A percentile compares a stretch with the other conserved stretches of the same genome.
phyloP scores from a whole-genome alignment of 2,888 invertebrate genomes.

The Lissocephala sabroskyi region DNA sequence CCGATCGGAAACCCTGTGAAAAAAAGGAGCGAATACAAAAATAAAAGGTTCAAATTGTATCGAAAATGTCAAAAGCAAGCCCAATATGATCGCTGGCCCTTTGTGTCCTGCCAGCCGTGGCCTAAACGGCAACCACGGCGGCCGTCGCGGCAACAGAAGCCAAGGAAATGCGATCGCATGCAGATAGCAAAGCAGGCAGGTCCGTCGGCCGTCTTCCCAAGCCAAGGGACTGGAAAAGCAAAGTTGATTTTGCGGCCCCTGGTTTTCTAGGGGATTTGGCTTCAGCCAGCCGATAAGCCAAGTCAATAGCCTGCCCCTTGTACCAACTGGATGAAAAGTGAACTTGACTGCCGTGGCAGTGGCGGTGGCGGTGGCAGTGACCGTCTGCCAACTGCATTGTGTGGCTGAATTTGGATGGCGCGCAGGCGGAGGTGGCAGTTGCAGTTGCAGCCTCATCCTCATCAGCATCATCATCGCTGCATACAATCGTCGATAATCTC shows the following conservation, averaged over 20 bases:
- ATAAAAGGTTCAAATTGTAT: slow-evolving; percentile 66
- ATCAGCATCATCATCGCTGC: slow-evolving; percentile 65
- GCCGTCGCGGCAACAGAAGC: slow-evolving; percentile 45
- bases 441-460: slow-evolving; percentile 34
- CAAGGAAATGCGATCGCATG: slow-evolving; percentile 64
- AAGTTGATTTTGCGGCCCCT: too few species aligned
- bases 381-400: slow-evolving; percentile 29
- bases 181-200: slow-evolving; percentile 43
- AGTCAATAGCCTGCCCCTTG: slow-evolving; percentile 51
- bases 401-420: neutral
- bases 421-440: slow-evolving; percentile 7
- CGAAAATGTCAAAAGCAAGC: slow-evolving; percentile 64
- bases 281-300: slow-evolving; percentile 58
- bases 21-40: slow-evolving; percentile 25
- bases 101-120: neutral
- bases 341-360: slow-evolving; percentile 47
- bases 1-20: slow-evolving; percentile 20
- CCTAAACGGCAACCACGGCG: neutral
- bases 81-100: slow-evolving; percentile 49
- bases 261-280: slow-evolving; percentile 45
- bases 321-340: slow-evolving; percentile 51
- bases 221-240: slow-evolving; percentile 50
- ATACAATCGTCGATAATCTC: slow-evolving; percentile 64
- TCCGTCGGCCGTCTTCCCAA: slow-evolving; percentile 8
- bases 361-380: slow-evolving; percentile 40